phyloP scores from a whole-genome alignment of 2,113 vertebrate species.

The Aspidoscelis tigris region DNA sequence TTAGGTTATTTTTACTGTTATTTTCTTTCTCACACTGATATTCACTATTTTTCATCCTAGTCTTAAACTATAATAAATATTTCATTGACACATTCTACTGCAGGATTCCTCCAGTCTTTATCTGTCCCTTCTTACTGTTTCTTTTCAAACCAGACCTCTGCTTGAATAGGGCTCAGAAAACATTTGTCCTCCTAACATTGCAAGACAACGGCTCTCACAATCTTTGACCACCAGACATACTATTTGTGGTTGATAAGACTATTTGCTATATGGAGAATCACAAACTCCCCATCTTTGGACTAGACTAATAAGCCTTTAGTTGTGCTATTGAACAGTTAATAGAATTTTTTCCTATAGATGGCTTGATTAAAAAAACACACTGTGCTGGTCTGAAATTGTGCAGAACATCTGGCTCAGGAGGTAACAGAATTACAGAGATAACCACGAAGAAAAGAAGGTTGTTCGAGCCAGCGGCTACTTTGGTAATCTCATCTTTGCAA shows the following conservation, averaged over 20 bases:
- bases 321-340: neutral
- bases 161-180: neutral
- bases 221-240: neutral
- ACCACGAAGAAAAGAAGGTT: constrained; percentile 1
- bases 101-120: too few species aligned
- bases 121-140: neutral
- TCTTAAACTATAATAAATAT: too few species aligned
- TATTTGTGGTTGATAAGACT: neutral
- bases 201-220: neutral
- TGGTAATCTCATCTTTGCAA: constrained; percentile 24
- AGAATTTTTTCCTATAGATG: neutral
- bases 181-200: neutral
- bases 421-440: neutral
- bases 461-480: neutral
- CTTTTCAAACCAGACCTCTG: neutral
- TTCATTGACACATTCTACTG: too few species aligned
- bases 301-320: neutral
- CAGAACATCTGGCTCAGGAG: constrained; percentile 9
- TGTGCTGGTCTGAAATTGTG: neutral
- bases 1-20: too few species aligned
- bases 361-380: constrained; percentile 10
- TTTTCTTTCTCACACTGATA: too few species aligned
- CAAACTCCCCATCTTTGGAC: neutral
- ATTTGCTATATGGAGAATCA: neutral
- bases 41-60: too few species aligned